These are phyloP conservation scores for Elegia similella DNA, from an alignment of 2,888 invertebrate genomes.

Conservation along the genomic window DNA sequence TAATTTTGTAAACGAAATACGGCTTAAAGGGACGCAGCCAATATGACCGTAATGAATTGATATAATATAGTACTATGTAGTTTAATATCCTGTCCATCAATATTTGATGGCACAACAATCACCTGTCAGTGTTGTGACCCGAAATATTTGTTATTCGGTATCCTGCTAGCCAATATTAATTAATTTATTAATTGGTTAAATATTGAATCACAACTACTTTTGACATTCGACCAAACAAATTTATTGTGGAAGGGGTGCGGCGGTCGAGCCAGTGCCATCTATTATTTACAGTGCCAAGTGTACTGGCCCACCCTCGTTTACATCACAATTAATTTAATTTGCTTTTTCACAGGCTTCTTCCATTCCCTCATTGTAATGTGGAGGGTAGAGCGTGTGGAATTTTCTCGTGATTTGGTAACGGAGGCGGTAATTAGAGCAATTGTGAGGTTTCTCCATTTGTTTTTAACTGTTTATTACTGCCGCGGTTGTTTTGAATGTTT, in stretches of 20 bases:
- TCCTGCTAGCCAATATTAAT: conserved; percentile 12
- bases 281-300: conserved; percentile 67
- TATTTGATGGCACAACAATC: not conserved
- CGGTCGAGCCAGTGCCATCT: conserved; percentile 53
- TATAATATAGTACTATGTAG: conserved; percentile 25
- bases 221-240: conserved; percentile 44
- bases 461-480: conserved; percentile 69
- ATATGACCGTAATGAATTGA: not conserved
- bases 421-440: conserved; percentile 74
- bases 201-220: conserved; percentile 22
- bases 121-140: not conserved
- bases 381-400: conserved; percentile 73
- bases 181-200: conserved; percentile 16
- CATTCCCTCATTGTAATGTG: conserved; percentile 71
- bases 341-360: conserved; percentile 79
- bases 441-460: conserved; percentile 73
- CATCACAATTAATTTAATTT: conserved; percentile 80
- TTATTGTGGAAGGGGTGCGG: conserved; percentile 59
- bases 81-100: not conserved
- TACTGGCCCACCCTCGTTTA: conserved; percentile 72
- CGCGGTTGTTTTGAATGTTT: conserved; percentile 53
- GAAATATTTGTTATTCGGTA: conserved; percentile 1
- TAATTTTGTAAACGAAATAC: no score
- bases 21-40: no score
- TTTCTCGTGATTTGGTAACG: conserved; percentile 77